Percentiles rank a stretch among this genome's conserved stretches.
Conservation (phyloP, 2,888 invertebrate species). For the Leptarthrus brevirostris region DNA sequence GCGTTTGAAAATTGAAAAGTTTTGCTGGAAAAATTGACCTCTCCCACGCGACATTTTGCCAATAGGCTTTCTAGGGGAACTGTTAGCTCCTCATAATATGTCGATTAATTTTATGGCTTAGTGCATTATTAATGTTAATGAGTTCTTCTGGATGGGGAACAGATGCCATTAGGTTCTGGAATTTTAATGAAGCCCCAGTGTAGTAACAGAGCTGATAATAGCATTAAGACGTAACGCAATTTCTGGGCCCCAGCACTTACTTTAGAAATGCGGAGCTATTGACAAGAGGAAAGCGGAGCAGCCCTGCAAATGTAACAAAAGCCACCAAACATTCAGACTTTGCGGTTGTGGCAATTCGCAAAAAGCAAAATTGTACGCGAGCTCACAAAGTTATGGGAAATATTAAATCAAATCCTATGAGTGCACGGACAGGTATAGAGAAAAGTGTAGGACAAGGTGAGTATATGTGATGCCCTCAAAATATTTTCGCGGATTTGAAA, state of each 20-base stretch:
- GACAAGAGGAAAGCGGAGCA: background rate
- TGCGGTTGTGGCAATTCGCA: background rate
- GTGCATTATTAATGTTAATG: conserved; percentile 34
- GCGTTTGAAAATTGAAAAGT: background rate
- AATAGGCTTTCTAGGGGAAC: background rate
- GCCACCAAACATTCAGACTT: background rate
- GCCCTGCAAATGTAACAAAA: background rate
- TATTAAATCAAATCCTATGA: background rate
- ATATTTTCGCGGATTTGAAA: background rate
- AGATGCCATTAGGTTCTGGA: conserved; percentile 27
- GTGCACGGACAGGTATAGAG: too few species aligned
- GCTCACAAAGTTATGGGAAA: background rate
- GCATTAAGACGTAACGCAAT: conserved; percentile 18
- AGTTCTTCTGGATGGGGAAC: conserved; percentile 7
- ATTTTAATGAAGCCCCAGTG: conserved; percentile 27
- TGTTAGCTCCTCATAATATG: background rate
- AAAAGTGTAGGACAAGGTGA: background rate
- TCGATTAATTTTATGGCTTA: conserved; percentile 12
- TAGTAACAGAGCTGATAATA: conserved; percentile 14
- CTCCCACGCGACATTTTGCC: background rate
- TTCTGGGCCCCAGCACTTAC: background rate
- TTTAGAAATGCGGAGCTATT: background rate
- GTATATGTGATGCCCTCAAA: background rate
- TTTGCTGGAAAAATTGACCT: background rate
- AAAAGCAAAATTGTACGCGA: background rate